A percentile compares a stretch with the other conserved stretches of the same genome.
phyloP scores from a whole-genome alignment of 2,888 invertebrate genomes.

The Caenorhabditis sp. region DNA sequence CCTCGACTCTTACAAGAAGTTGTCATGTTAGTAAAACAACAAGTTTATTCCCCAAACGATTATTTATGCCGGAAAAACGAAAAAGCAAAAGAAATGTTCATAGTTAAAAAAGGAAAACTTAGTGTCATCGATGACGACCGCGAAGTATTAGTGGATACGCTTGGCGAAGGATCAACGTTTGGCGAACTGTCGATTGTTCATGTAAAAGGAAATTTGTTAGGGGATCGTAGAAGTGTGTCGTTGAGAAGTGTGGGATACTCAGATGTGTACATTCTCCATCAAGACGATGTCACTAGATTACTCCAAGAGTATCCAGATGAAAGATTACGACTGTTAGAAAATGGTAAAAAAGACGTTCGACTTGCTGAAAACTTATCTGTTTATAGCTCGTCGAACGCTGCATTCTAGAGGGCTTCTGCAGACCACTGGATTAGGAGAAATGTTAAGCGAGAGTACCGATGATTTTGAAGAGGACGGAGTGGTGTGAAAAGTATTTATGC shows the following conservation, averaged over 20 bases:
- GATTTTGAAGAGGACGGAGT: constrained; percentile 46
- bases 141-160: constrained; percentile 28
- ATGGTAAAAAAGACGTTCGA: too few relatives aligned
- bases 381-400: constrained; percentile 61
- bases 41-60: constrained; percentile 75
- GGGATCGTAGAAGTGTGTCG: constrained; percentile 43
- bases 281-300: constrained; percentile 70
- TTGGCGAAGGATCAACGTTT: constrained; percentile 70
- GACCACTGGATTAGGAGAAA: constrained; percentile 49
- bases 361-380: too few relatives aligned
- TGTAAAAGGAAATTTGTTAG: constrained; percentile 61
- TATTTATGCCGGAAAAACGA: constrained; percentile 70
- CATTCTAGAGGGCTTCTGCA: constrained; percentile 27
- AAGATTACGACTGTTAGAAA: constrained; percentile 57
- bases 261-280: constrained; percentile 74
- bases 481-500: neutral
- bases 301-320: constrained; percentile 67
- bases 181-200: constrained; percentile 73
- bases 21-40: constrained; percentile 72
- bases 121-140: constrained; percentile 62
- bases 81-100: constrained; percentile 75
- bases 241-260: constrained; percentile 67
- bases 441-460: constrained; percentile 24
- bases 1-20: constrained; percentile 72
- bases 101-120: constrained; percentile 71